phyloP scores from a whole-genome alignment of 2,888 invertebrate genomes.

The Lithophane leautieri region DNA sequence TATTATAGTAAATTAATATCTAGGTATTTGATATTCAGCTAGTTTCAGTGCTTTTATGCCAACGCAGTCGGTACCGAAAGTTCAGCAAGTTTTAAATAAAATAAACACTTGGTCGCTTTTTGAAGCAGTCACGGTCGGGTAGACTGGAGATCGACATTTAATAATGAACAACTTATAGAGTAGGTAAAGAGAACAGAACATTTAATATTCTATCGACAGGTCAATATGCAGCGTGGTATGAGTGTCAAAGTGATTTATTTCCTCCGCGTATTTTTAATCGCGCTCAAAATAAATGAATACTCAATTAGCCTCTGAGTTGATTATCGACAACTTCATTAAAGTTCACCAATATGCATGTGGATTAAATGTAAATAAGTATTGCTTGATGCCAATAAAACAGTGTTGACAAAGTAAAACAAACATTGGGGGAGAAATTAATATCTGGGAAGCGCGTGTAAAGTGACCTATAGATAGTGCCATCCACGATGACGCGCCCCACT shows the following conservation, averaged over 20 bases:
- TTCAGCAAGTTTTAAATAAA: background rate
- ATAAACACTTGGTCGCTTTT: background rate
- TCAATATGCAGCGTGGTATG: background rate
- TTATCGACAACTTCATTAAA: background rate
- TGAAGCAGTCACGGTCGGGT: background rate
- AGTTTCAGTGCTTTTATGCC: background rate
- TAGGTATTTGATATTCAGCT: background rate
- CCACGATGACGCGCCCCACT: too few relatives aligned
- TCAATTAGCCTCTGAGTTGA: background rate
- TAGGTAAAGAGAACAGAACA: background rate
- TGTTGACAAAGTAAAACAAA: background rate
- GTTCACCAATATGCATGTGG: background rate
- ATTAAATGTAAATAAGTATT: background rate
- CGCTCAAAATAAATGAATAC: constrained; percentile 8
- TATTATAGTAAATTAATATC: background rate
- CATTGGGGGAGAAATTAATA: background rate
- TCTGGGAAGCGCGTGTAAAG: background rate
- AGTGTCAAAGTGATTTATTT: constrained; percentile 7
- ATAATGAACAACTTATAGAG: background rate
- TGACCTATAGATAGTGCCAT: background rate
- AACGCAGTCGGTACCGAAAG: background rate
- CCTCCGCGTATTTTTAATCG: background rate
- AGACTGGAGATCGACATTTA: background rate
- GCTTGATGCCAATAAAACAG: background rate
- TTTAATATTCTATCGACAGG: background rate